These are phyloP conservation scores for Gallinago jamesoni DNA, from an alignment of 2,113 vertebrate genomes.

Conservation along the genomic window DNA sequence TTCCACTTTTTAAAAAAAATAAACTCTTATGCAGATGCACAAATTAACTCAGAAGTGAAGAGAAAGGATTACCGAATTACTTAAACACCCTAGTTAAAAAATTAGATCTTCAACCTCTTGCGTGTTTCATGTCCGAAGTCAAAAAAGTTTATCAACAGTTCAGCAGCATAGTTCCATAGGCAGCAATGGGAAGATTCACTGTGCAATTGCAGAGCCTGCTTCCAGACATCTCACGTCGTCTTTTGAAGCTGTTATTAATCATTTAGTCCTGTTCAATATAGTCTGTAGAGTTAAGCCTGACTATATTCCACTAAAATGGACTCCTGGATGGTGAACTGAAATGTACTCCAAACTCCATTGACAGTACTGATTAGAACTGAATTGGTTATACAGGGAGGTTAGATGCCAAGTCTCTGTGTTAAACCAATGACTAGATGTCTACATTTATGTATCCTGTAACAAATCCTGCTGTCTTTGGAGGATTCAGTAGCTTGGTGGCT, in stretches of 20 bases:
- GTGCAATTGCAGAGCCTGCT: not conserved
- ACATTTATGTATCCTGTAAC: not conserved
- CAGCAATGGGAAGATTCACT: not conserved
- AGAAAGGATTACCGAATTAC: not conserved
- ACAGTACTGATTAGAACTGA: not conserved
- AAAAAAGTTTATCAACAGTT: not conserved
- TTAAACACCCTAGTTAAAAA: not conserved
- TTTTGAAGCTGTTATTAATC: not conserved
- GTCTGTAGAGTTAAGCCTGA: not conserved
- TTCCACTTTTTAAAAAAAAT: not conserved
- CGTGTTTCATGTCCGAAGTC: not conserved
- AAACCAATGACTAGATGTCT: not conserved
- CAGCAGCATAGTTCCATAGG: not conserved
- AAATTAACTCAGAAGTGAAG: not conserved
- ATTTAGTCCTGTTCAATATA: not conserved
- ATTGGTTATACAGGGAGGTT: not conserved
- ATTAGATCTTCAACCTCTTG: not conserved
- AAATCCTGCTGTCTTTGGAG: not conserved
- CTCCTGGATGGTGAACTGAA: not conserved
- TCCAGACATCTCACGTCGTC: not conserved
- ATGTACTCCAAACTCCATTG: not conserved
- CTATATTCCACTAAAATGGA: not conserved
- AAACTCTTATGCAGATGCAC: not conserved
- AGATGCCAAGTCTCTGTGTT: not conserved
- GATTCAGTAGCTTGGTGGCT: not conserved